Base-by-base conservation (phyloP, 1,140 invertebrate species). In the Drosophila azteca region DNA sequence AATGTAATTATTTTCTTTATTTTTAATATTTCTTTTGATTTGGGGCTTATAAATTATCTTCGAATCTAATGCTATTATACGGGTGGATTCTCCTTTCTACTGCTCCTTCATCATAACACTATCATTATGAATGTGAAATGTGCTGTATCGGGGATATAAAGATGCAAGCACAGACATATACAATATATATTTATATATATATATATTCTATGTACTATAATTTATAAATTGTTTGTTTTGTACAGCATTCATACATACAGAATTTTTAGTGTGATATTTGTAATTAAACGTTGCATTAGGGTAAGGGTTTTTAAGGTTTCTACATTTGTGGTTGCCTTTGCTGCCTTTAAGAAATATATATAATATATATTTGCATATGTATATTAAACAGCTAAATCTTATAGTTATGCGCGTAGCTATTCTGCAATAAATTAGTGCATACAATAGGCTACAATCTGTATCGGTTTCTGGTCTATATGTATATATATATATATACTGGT, bases 341-440 rank as follows among this genome's bases (percentile, higher is more conserved):
- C 64, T 82, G 79, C 79, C 69, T 50, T 82, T 82, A 82, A 73
- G 74, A 78, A 78, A 78, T 82, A 77, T 41, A 55, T 69, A 60
- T 65, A 79, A 70, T 73, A 63, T 79, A 65, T 65, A 58, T 31
- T 64, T 72, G 35, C 35, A 39, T 73, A 82, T 77, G 69, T 69
- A 67, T 83, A 83, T 83, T 73, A 82, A 82, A 82, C 79, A 82
- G 60, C 79, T 78, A 77, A 62, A 52, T 76, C 74, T 81, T 81
- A 81, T 43, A 79, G 60, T 75, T 62, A 77, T 62, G 39, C 57
- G 74, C 75, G 79, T 83, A 84, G 80, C 80, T 84, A 68, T 59
- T 60, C 70, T 83, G 80, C 80, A 72, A 83, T 79, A 83, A 79
- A 79, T 83, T 79, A 79, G 61, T 82, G 79, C 77, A 80, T 75